Evolutionary conservation across 2,113 vertebrate genomes (phyloP).

Genomic region (Gadus macrocephalus): DNA sequence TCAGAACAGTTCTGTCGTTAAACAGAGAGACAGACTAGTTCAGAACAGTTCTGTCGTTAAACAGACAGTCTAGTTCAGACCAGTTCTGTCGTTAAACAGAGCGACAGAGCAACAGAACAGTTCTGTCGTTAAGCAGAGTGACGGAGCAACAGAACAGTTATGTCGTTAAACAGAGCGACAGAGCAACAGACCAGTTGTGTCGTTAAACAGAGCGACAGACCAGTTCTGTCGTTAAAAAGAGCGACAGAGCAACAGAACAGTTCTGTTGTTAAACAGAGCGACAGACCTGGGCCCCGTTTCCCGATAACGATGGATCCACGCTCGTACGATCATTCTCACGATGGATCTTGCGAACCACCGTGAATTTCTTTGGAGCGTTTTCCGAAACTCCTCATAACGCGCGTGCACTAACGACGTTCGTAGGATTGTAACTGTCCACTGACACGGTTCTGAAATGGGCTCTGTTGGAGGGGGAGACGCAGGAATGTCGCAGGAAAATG

Average conservation of each 20-base stretch:
- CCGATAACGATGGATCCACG: too few species aligned
- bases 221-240: constrained; percentile 4
- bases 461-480: too few species aligned
- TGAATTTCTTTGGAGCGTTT: too few species aligned
- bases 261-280: constrained; percentile 1
- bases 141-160: background rate
- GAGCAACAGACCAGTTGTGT: background rate
- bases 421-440: too few species aligned
- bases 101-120: background rate
- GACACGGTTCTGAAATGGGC: too few species aligned
- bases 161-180: background rate
- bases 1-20: background rate
- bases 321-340: too few species aligned
- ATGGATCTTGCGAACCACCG: too few species aligned
- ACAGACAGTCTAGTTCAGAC: constrained; percentile 17
- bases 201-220: constrained; percentile 1
- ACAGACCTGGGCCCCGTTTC: too few species aligned
- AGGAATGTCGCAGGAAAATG: too few species aligned
- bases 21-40: constrained; percentile 1
- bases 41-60: background rate
- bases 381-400: too few species aligned
- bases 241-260: too few species aligned
- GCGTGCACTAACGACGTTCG: too few species aligned
- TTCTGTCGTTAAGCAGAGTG: constrained; percentile 1
- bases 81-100: constrained; percentile 6